A percentile compares a stretch with the other conserved stretches of the same genome.
phyloP scores from a whole-genome alignment of 2,113 vertebrate species.

The Scortum barcoo region DNA sequence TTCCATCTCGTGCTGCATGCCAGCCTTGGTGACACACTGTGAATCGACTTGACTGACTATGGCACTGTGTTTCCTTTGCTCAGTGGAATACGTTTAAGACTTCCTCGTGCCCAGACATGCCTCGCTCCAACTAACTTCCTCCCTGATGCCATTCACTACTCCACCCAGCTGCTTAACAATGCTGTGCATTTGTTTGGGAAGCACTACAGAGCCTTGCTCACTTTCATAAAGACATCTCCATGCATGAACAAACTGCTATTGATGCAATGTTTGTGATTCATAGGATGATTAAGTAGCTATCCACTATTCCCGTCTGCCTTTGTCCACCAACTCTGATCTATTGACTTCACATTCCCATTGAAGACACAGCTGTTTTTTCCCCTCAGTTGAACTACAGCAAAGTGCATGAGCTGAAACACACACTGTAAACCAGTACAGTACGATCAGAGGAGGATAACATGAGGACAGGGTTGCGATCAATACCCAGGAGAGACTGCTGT shows the following conservation, averaged over 20 bases:
- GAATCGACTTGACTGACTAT: constrained; percentile 24
- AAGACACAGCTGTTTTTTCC: neutral
- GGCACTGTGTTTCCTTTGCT: constrained; percentile 37
- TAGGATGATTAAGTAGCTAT: constrained; percentile 45
- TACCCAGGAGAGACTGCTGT: constrained; percentile 52
- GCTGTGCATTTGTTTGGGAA: constrained; percentile 40
- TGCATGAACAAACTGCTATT: constrained; percentile 48
- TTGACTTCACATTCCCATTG: constrained; percentile 26
- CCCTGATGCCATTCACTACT: constrained; percentile 52
- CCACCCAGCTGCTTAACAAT: constrained; percentile 51
- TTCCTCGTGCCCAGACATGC: constrained; percentile 57
- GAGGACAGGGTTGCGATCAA: constrained; percentile 39
- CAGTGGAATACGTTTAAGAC: constrained; percentile 46
- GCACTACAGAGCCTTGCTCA: constrained; percentile 23
- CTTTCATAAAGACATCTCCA: constrained; percentile 28
- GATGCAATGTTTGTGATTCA: constrained; percentile 55
- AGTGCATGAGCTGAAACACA: constrained; percentile 12
- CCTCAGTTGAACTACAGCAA: neutral
- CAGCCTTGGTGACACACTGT: constrained; percentile 30
- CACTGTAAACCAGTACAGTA: constrained; percentile 38
- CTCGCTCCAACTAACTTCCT: constrained; percentile 29
- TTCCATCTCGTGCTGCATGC: constrained; percentile 57
- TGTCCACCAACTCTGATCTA: constrained; percentile 23
- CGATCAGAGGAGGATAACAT: constrained; percentile 37
- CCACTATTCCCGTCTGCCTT: constrained; percentile 17